Evolutionary conservation across 2,113 vertebrate genomes (phyloP).

Genomic region (Lagopus leucura): DNA sequence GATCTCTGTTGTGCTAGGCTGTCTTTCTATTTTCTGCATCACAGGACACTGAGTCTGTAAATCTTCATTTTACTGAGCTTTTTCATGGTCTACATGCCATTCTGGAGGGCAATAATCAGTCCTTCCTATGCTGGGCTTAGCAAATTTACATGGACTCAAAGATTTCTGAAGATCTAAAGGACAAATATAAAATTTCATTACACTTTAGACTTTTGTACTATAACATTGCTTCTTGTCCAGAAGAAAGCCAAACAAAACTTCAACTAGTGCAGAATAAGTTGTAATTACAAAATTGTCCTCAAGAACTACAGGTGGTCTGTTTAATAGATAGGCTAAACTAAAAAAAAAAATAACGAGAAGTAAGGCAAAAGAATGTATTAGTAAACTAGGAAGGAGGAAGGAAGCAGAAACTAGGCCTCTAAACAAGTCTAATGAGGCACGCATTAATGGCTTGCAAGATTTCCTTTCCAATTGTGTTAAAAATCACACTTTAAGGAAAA

Average conservation of each 20-base stretch:
- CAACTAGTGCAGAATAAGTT: accelerated
- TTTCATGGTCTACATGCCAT: accelerated
- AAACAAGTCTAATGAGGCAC: background rate
- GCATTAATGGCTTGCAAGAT: background rate
- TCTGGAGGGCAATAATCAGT: background rate
- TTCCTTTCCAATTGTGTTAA: background rate
- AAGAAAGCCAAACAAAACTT: background rate
- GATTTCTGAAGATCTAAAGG: background rate
- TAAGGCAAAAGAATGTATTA: too few relatives aligned
- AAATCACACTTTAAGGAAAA: background rate
- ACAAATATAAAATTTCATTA: background rate
- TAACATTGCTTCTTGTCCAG: background rate
- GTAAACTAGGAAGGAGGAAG: background rate
- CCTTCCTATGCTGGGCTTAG: background rate
- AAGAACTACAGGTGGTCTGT: accelerated
- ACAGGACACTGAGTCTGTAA: background rate
- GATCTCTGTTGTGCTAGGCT: background rate
- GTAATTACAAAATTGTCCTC: background rate
- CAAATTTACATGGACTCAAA: background rate
- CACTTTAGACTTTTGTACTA: background rate
- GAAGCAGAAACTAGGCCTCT: background rate
- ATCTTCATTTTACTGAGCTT: background rate
- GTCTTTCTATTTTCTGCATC: background rate
- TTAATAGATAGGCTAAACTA: background rate
- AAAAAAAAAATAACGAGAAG: background rate